phyloP scores from a whole-genome alignment of 1,140 invertebrate species.

The Sarcophaga bullata region DNA sequence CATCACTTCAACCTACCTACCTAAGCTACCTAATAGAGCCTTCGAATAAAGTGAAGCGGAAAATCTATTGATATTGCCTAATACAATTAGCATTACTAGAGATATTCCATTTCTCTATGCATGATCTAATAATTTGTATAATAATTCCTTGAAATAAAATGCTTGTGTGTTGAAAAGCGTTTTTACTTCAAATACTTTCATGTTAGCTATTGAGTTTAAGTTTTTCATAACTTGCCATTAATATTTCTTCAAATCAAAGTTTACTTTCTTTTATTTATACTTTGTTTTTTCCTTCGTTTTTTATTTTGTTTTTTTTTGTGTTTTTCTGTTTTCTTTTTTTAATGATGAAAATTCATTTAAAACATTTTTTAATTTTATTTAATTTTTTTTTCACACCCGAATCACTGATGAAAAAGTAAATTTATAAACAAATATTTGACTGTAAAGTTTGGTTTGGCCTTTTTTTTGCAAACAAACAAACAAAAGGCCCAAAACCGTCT shows the following conservation, averaged over 20 bases:
- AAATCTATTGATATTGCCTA: too few relatives aligned
- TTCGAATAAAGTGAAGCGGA: too few relatives aligned
- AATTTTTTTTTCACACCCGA: constrained; percentile 6
- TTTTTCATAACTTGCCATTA: not conserved
- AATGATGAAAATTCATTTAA: not conserved
- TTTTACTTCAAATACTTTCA: too few relatives aligned
- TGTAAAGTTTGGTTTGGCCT: not conserved
- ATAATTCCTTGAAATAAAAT: too few relatives aligned
- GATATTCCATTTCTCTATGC: too few relatives aligned
- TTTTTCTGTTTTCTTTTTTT: not conserved
- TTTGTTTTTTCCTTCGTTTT: not conserved
- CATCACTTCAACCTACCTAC: too few relatives aligned
- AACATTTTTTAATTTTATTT: constrained; percentile 22
- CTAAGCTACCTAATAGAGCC: too few relatives aligned
- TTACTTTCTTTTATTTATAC: not conserved
- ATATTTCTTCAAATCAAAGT: not conserved
- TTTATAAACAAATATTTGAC: constrained; percentile 24
- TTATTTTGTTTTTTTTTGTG: not conserved
- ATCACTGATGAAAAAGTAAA: constrained; percentile 23
- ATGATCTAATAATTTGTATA: too few relatives aligned
- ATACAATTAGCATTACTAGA: too few relatives aligned
- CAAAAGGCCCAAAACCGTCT: not conserved
- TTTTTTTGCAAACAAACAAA: constrained; percentile 27
- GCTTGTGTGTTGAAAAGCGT: too few relatives aligned
- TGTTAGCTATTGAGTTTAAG: too few relatives aligned